Conservation (phyloP, 2,113 vertebrate genomes). For the Trematomus loennbergii region DNA sequence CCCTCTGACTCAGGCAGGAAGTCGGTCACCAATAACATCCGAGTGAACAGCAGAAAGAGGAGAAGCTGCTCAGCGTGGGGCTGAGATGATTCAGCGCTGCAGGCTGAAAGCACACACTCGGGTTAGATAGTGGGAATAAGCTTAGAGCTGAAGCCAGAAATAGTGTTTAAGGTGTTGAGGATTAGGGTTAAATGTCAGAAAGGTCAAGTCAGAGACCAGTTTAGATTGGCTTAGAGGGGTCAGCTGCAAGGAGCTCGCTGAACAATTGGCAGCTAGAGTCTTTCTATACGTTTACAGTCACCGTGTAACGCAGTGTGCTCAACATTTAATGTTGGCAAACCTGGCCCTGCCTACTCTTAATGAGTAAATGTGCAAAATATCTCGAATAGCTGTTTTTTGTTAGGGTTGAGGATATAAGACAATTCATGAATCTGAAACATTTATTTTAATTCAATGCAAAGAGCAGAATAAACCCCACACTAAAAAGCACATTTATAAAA, state of each 20-base stretch:
- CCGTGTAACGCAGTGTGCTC: background rate
- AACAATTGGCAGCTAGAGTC: conserved; percentile 19
- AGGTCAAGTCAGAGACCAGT: conserved; percentile 74
- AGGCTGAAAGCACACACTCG: conserved; percentile 46
- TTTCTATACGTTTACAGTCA: conserved; percentile 1
- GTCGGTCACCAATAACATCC: conserved; percentile 56
- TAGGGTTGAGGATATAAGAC: too few species aligned
- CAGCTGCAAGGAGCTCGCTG: conserved; percentile 10
- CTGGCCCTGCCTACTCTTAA: background rate
- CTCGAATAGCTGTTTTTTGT: too few species aligned
- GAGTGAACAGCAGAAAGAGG: conserved; percentile 41
- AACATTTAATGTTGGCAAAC: background rate
- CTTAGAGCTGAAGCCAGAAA: conserved; percentile 72
- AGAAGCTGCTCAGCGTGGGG: conserved; percentile 44
- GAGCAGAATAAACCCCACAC: too few species aligned
- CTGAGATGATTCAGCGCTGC: conserved; percentile 61
- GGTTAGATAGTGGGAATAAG: conserved; percentile 68
- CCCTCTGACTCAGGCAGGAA: conserved; percentile 63
- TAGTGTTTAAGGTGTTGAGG: conserved; percentile 75
- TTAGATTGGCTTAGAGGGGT: conserved; percentile 70
- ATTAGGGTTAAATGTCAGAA: conserved; percentile 82
- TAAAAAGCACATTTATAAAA: too few species aligned
- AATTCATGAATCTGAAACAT: background rate
- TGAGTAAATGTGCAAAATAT: background rate
- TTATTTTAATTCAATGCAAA: background rate